Percentiles rank a stretch among this genome's conserved stretches.
phyloP scores from a whole-genome alignment of 1,140 invertebrate species.

The Nylanderia fulva region DNA sequence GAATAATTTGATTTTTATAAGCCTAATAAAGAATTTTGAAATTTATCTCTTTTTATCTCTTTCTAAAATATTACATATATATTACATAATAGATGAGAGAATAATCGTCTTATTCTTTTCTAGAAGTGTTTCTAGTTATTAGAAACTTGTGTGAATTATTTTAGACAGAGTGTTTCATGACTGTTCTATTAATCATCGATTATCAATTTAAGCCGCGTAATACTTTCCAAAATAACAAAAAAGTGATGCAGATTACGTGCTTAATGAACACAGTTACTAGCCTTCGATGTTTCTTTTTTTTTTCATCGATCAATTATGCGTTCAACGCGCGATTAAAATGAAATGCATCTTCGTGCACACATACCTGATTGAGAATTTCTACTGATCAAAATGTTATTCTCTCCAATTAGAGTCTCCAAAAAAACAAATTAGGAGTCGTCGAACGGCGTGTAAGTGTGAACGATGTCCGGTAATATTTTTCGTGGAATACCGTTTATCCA shows the following conservation, averaged over 20 bases:
- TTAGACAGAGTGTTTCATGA: conserved; percentile 2
- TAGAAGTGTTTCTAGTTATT: no score
- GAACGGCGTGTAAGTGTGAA: not conserved
- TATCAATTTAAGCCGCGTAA: not conserved
- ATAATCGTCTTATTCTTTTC: no score
- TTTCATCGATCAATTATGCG: not conserved
- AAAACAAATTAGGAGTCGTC: conserved; percentile 28
- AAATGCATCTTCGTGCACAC: not conserved
- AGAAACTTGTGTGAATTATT: no score
- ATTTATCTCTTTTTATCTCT: no score
- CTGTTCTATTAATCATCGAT: not conserved
- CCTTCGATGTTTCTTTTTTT: conserved; percentile 7
- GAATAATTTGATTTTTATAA: no score
- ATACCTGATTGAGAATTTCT: conserved; percentile 35
- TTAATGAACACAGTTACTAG: not conserved
- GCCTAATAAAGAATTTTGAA: no score
- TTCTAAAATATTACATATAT: no score
- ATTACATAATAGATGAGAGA: no score
- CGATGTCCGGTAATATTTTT: not conserved
- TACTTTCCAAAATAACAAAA: conserved; percentile 42
- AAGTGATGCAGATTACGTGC: conserved; percentile 15
- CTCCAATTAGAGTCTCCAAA: conserved; percentile 33
- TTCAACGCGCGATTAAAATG: not conserved
- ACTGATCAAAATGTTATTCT: no score
- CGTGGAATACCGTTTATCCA: not conserved